Percentiles rank a stretch among this genome's conserved stretches.
phyloP scores from a whole-genome alignment of 2,888 invertebrate genomes.

The Ramazzottius varieornatus region DNA sequence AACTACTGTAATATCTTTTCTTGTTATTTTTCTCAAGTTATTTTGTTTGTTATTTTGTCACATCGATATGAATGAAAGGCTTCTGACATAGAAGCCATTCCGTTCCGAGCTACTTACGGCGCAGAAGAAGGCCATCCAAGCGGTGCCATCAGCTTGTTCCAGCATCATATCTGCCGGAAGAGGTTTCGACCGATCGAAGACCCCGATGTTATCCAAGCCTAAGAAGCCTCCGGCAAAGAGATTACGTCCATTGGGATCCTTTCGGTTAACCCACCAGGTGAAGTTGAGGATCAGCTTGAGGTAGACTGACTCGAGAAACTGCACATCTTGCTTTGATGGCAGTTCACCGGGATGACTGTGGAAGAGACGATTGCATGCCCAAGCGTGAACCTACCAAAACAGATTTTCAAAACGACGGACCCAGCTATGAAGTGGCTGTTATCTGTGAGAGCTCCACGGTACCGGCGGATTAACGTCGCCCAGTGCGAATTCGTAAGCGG shows the following conservation, averaged over 20 bases:
- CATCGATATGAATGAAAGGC: too few species aligned
- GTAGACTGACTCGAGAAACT: conserved; percentile 20
- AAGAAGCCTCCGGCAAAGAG: conserved; percentile 21
- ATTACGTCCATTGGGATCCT: conserved; percentile 19
- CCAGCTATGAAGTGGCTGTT: neutral
- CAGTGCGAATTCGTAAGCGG: conserved; percentile 23
- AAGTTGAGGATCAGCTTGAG: conserved; percentile 22
- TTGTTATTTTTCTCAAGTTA: too few species aligned
- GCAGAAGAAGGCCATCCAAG: conserved; percentile 24
- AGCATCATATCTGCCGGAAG: conserved; percentile 14
- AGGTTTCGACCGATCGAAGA: conserved; percentile 18
- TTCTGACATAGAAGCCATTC: too few species aligned
- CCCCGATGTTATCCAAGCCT: conserved; percentile 21
- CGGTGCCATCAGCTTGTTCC: conserved; percentile 22
- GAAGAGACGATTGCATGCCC: neutral
- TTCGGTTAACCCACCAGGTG: conserved; percentile 24
- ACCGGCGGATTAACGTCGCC: conserved; percentile 24
- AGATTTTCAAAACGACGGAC: neutral
- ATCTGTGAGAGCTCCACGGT: conserved; percentile 15
- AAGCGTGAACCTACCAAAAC: neutral
- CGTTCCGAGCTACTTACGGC: too few species aligned
- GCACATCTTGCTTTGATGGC: conserved; percentile 13
- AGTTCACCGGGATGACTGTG: neutral
- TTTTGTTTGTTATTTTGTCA: too few species aligned
- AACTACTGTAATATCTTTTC: too few species aligned